Base-by-base conservation (phyloP, 1,140 invertebrate species). In the Platorchestia sp. region DNA sequence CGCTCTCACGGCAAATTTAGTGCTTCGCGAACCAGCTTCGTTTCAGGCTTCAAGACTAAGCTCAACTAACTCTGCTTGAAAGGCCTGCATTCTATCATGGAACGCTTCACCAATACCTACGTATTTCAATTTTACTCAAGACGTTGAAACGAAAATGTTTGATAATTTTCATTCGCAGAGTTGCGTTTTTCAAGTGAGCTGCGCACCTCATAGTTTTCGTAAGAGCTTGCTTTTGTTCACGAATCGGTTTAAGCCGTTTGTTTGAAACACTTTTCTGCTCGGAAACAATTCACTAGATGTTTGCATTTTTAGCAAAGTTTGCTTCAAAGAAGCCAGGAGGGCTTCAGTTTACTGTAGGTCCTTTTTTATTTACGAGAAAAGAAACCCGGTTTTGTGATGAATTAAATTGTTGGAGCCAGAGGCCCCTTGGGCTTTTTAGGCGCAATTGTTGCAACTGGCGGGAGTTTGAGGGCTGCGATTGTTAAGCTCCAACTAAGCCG, bases 371-470 rank as follows among this genome's bases (percentile, higher is more conserved):
- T 40, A 10, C 19, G 45, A 93, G 91, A 93, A 93, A 47, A 93
- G 91, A 93, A 93, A 93, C 43, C 36, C 6, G 10, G 91, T 93
- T 93, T 93, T 10, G 91, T 47, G 91, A 93, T 93, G 91, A 93
- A 93, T 93, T 93, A 93, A 93, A 93, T 93, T 93, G 91, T 45
- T 93, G 91, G 45, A 44, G 43, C 91, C 45, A 45, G 43, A 47
- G 27, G 43, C 44, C n/a, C 45, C 91, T n/a, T 0, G 45, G 43
- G 16, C 45, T 93, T 93, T 93, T 93, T 45, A 44, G 40, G 45
- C 41, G 91, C 91, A 93, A 93, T 93, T 93, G 91, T 45, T 44
- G 91, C 91, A 40, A n/a, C 45, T 47, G 40, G 27, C 36, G 91
- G 91, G 40, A 93, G 45, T 45, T 45, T 42, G 91, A n/a, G 44